Evolutionary conservation across 2,113 vertebrate genomes (phyloP), one percentile per base, ranked within the genome.

Genomic region (Mobula birostris): DNA sequence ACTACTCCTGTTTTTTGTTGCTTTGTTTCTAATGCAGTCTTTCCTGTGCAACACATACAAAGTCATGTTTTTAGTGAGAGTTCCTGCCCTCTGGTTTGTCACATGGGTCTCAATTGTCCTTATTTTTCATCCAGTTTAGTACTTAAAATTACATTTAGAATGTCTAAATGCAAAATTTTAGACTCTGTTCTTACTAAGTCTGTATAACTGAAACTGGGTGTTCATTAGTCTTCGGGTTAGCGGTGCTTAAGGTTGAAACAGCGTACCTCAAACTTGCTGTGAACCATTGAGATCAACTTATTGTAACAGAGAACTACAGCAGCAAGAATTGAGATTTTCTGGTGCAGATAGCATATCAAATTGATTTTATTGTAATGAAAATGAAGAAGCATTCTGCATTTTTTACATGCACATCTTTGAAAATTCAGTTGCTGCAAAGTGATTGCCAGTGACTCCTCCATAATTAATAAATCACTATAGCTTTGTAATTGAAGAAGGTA

Each of bases 231-330:
- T 72, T 48, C 72, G 90, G 24, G 68, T 24, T 40, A 2, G 7
- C 3, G 12, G 0, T 68, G 32, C n/a, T 32, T 36, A 68, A 70
- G 29, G 63, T 11, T 70, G 68, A n/a, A 70, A 70, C 7, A 40
- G n/a, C 68, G 36, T 19, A 92, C 7, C 8, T 92, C 19, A 32
- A 72, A 92, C 17, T 24, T 92, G 68, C 72, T 72, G 5, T 48
- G 40, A 63, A 32, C 58, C 63, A 32, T 32, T 91, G 66, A 68
- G 68, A 68, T 6, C 14, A 61, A 12, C 58, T 88, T 15, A 72
- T 40, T 40, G 36, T 92, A 92, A 92, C 87, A 63, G 90, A 72
- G 68, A 92, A 70, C 40, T 92, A 48, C 70, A 92, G 68, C 48
- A n/a, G 27, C 90, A 92, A 72, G 90, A 40, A 92, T 72, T 92